A percentile compares a stretch with the other conserved stretches of the same genome.
Conservation (phyloP, 2,888 invertebrate genomes). For the Caenorhabditis sulstoni region DNA sequence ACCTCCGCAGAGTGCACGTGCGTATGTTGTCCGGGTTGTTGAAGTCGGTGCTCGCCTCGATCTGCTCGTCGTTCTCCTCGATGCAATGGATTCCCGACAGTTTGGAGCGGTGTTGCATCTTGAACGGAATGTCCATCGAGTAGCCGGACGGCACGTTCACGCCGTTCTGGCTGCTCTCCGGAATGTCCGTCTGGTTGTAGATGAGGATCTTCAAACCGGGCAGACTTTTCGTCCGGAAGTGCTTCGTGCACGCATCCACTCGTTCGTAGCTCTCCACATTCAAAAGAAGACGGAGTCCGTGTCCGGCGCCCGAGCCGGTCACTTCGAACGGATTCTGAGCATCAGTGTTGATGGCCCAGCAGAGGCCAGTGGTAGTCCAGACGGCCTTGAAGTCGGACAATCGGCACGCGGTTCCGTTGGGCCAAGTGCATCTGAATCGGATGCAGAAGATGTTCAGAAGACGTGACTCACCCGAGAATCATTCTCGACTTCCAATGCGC, state of each 20-base stretch:
- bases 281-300: conserved; percentile 74
- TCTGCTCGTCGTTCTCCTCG: conserved; percentile 70
- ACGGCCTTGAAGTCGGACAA: conserved; percentile 74
- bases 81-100: conserved; percentile 74
- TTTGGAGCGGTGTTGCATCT: conserved; percentile 79
- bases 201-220: conserved; percentile 77
- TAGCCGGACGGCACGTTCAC: conserved; percentile 80
- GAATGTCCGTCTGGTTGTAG: conserved; percentile 79
- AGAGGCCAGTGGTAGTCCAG: conserved; percentile 80
- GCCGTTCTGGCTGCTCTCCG: conserved; percentile 75
- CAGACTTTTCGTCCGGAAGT: conserved; percentile 73
- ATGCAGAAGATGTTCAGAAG: background rate
- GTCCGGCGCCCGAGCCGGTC: conserved; percentile 73
- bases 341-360: conserved; percentile 80
- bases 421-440: conserved; percentile 72
- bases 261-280: conserved; percentile 79
- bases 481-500: conserved; percentile 78
- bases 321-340: conserved; percentile 70
- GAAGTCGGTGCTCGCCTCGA: conserved; percentile 66
- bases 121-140: conserved; percentile 80
- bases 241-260: conserved; percentile 78
- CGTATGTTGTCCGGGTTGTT: conserved; percentile 69
- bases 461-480: conserved; percentile 72
- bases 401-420: conserved; percentile 76
- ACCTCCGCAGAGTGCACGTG: conserved; percentile 72